A percentile compares a stretch with the other conserved stretches of the same genome.
phyloP scores from a whole-genome alignment of 1,140 invertebrate species.

The Drosophila melanica region DNA sequence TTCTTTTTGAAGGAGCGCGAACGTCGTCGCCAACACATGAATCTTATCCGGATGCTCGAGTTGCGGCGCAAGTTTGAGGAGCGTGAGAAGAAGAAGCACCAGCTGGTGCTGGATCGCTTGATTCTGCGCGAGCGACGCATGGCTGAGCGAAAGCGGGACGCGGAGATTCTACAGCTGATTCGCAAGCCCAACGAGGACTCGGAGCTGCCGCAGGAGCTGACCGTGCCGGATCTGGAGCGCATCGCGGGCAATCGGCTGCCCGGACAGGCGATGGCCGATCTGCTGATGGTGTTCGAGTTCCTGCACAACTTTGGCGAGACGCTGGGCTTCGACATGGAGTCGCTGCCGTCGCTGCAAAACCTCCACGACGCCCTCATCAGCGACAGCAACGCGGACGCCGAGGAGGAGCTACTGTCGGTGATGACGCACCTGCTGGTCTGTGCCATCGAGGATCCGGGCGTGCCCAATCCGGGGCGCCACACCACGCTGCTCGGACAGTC shows the following conservation, averaged over 20 bases:
- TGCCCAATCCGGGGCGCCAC: conserved; percentile 93
- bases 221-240: conserved; percentile 90
- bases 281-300: conserved; percentile 97
- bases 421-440: conserved; percentile 95
- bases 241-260: conserved; percentile 92
- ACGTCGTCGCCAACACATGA: conserved; percentile 94
- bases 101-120: conserved; percentile 84
- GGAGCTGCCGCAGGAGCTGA: conserved; percentile 89
- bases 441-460: conserved; percentile 97
- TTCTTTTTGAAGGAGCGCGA: conserved; percentile 90
- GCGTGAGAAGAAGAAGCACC: conserved; percentile 92
- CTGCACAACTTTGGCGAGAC: conserved; percentile 97
- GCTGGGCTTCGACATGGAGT: conserved; percentile 95
- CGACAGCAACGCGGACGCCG: conserved; percentile 89
- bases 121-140: conserved; percentile 89
- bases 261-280: conserved; percentile 95
- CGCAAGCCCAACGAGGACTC: conserved; percentile 94
- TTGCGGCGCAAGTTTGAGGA: conserved; percentile 94
- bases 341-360: conserved; percentile 92
- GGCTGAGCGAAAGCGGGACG: conserved; percentile 92
- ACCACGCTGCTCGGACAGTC: conserved; percentile 95
- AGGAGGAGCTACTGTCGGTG: conserved; percentile 94
- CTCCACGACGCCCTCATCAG: conserved; percentile 94
- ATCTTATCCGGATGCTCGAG: conserved; percentile 94
- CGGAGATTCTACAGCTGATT: conserved; percentile 93